A percentile compares a stretch with the other conserved stretches of the same genome.
These are phyloP conservation scores for Carabus problematicus DNA, from an alignment of 2,888 invertebrate species.

Conservation along the genomic window DNA sequence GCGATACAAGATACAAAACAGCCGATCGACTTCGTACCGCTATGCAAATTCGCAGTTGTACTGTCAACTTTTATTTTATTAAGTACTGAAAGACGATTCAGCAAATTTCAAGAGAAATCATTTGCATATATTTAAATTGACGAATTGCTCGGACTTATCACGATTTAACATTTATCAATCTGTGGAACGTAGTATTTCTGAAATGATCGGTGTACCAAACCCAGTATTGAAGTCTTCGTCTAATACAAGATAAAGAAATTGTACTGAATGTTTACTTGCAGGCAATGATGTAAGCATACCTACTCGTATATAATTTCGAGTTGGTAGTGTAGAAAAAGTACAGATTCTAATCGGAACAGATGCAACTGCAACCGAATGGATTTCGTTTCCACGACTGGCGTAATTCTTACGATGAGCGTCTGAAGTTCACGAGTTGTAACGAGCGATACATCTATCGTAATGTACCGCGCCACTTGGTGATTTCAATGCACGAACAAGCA, in stretches of 20 bases:
- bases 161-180: no score
- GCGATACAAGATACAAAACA: conserved; percentile 15
- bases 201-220: no score
- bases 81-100: no score
- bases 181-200: no score
- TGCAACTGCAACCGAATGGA: conserved; percentile 17
- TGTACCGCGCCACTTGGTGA: conserved; percentile 4
- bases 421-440: conserved; percentile 2
- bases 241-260: not conserved
- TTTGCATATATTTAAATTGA: no score
- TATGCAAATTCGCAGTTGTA: no score
- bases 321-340: conserved; percentile 6
- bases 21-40: no score
- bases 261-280: conserved; percentile 6
- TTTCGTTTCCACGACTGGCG: conserved; percentile 12
- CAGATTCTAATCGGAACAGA: conserved; percentile 12
- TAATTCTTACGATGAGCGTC: not conserved
- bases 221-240: conserved; percentile 2
- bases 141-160: no score
- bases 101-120: no score
- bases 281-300: no score
- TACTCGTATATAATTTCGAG: conserved; percentile 10
- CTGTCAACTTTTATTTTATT: no score
- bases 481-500: conserved; percentile 29
- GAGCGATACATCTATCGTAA: conserved; percentile 16